Conservation (phyloP, 2,888 invertebrate species). For the Palloptera scutellata region DNA sequence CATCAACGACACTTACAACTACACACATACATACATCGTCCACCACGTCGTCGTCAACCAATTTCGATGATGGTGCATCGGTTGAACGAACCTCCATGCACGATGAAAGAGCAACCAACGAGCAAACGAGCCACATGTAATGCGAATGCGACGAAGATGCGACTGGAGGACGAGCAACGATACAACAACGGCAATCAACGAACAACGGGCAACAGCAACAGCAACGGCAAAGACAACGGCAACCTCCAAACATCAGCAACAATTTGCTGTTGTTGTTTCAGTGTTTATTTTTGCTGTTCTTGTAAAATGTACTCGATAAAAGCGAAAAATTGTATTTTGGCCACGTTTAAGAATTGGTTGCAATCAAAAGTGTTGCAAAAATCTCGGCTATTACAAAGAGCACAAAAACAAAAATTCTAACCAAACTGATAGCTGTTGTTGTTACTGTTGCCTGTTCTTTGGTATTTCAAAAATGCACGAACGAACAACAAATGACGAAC, state of each 20-base stretch:
- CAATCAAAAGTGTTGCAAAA: too few species aligned
- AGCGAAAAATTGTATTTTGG: too few species aligned
- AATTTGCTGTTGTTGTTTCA: background rate
- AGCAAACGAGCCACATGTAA: conserved; percentile 26
- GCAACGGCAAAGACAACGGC: conserved; percentile 11
- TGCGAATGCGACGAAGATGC: conserved; percentile 30
- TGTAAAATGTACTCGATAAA: too few species aligned
- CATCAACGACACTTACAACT: conserved; percentile 34
- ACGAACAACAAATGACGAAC: too few species aligned
- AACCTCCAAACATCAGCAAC: background rate
- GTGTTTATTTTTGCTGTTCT: too few species aligned
- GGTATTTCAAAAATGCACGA: too few species aligned
- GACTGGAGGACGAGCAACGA: background rate
- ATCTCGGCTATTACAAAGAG: too few species aligned
- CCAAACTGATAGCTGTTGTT: too few species aligned
- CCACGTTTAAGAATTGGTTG: too few species aligned
- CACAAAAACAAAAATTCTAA: too few species aligned
- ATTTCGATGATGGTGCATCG: conserved; percentile 28
- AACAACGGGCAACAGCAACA: conserved; percentile 21
- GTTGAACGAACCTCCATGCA: conserved; percentile 41
- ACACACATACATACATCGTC: conserved; percentile 22
- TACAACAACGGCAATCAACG: conserved; percentile 20
- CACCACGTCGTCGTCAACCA: conserved; percentile 17
- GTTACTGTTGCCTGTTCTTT: too few species aligned
- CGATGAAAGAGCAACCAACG: conserved; percentile 32